These are phyloP conservation scores for Menidia beryllina DNA, from an alignment of 2,113 vertebrate species.

Conservation along the genomic window DNA sequence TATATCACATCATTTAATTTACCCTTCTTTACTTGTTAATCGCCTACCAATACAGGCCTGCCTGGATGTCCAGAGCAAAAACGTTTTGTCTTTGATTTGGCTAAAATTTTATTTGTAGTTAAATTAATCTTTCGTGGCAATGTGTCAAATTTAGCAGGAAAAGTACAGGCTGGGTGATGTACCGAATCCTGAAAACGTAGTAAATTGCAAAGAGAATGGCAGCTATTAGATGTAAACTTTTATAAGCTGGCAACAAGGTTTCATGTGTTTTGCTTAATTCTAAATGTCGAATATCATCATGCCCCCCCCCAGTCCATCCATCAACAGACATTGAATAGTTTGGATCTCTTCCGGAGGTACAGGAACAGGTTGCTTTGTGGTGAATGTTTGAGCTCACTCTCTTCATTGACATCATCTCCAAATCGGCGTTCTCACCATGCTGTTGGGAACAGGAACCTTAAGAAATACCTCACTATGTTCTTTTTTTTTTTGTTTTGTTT, in stretches of 20 bases:
- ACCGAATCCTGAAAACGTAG: constrained; percentile 14
- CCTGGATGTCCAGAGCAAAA: constrained; percentile 21
- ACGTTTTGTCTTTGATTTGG: constrained; percentile 26
- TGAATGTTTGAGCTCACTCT: constrained; percentile 37
- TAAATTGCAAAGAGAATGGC: constrained; percentile 50
- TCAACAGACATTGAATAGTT: constrained; percentile 29
- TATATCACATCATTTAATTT: constrained; percentile 57
- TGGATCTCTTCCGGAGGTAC: constrained; percentile 35
- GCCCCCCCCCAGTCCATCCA: background rate
- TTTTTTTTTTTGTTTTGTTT: too few species aligned
- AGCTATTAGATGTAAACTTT: constrained; percentile 61
- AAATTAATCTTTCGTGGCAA: constrained; percentile 9
- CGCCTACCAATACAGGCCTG: constrained; percentile 13
- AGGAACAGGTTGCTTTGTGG: constrained; percentile 28
- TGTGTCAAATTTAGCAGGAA: constrained; percentile 5
- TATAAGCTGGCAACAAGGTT: constrained; percentile 35
- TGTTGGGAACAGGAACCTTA: constrained; percentile 69
- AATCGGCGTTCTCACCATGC: constrained; percentile 61
- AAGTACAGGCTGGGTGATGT: background rate
- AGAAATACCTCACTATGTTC: constrained; percentile 75
- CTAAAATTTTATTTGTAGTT: constrained; percentile 17
- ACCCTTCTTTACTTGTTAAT: constrained; percentile 20
- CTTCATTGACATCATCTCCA: constrained; percentile 46
- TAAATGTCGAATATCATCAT: constrained; percentile 26
- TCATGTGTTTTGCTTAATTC: constrained; percentile 23